Percentiles rank a stretch among this genome's conserved stretches.
phyloP scores from a whole-genome alignment of 2,888 invertebrate species.

The Yponomeuta evonymella region DNA sequence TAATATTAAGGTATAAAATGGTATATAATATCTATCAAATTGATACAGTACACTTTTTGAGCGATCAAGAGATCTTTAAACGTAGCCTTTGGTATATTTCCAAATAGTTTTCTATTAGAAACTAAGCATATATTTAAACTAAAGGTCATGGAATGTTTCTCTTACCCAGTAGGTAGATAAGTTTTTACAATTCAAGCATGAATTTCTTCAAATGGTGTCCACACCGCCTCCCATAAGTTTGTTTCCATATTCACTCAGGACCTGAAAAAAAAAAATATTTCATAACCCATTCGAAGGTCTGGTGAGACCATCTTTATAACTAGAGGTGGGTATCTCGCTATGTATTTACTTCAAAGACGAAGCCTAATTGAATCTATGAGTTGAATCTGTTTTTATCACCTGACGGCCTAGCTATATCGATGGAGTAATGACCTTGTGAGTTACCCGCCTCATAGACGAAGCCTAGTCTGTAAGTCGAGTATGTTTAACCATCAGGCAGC shows the following conservation, averaged over 20 bases:
- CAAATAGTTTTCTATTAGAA: slow-evolving; percentile 13
- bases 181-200: slow-evolving; percentile 12
- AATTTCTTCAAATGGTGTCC: slow-evolving; percentile 48
- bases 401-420: too few relatives aligned
- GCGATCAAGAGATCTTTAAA: slow-evolving; percentile 50
- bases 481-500: too few relatives aligned
- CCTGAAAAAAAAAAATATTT: slow-evolving; percentile 67
- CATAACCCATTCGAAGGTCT: too few relatives aligned
- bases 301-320: too few relatives aligned
- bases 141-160: slow-evolving; percentile 12
- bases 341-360: too few relatives aligned
- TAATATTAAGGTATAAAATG: slow-evolving; percentile 8
- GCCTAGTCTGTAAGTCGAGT: too few relatives aligned
- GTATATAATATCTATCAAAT: slow-evolving; percentile 16
- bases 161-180: neutral
- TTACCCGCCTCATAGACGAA: too few relatives aligned
- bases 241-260: slow-evolving; percentile 88
- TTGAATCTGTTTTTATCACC: too few relatives aligned
- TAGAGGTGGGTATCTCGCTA: too few relatives aligned
- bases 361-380: too few relatives aligned
- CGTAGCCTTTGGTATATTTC: slow-evolving; percentile 56
- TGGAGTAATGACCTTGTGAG: too few relatives aligned
- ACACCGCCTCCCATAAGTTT: slow-evolving; percentile 83
- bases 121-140: neutral
- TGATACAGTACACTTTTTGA: slow-evolving; percentile 33